Base-by-base conservation (phyloP, 1,140 invertebrate species). In the Pectinophora gossypiella region DNA sequence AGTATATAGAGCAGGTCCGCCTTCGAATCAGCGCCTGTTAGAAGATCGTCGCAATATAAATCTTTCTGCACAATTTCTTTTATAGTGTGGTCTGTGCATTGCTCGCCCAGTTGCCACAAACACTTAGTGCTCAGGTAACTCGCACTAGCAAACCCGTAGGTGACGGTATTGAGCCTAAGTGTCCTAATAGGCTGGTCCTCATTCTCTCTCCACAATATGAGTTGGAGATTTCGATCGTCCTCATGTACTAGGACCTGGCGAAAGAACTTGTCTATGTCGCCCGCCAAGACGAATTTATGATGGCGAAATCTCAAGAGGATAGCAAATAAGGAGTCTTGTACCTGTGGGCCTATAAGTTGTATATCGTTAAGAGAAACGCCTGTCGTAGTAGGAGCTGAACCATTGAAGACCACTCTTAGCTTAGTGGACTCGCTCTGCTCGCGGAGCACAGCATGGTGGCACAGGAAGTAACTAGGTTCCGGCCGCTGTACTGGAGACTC, bases 31-130 rank as follows among this genome's bases (percentile, higher is more conserved):
- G 51, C 36, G 5, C 74, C 72, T 4, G 73, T 68, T 3, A 82
- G 19, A 0, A 85, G 18, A 61, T 88, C 85, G 52, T 89, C 86
- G 1, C 87, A 72, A 45, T 85, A 87, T 44, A 85, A 77, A 68
- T 84, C 68, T 1, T 38, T 48, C 7, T 19, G 21, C 0, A 81
- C 62, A 9, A 71, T 57, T 19, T 49, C 66, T n/a, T 10, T n/a
- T 5, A 71, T 65, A 50, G 21, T 60, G 57, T n/a, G 13, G 54
- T 61, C 23, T 64, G 5, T 51, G 19, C 19, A 21, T 13, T 44
- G 18, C 13, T 44, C 42, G 6, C 42, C 42, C 20, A 44, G 19
- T 21, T 60, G 36, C 7, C 59, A 23, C 0, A 79, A 35, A 4
- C 43, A 59, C 12, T 59, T 61, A 10, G 48, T 62, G 0, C 64